phyloP scores from a whole-genome alignment of 2,888 invertebrate genomes.

The Chrysolina haemoptera region DNA sequence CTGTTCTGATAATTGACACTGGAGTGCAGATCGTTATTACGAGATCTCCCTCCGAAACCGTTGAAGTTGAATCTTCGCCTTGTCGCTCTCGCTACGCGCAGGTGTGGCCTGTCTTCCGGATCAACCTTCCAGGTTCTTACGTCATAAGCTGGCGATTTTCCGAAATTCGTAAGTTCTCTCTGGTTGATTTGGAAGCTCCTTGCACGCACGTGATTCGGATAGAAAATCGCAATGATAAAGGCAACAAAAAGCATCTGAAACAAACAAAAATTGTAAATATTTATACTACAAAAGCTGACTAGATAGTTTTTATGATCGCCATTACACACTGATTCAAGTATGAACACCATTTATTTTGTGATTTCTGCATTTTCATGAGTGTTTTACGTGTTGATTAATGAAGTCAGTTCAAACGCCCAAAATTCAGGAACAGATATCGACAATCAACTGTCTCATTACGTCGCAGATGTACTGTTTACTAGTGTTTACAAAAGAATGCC shows the following conservation, averaged over 20 bases:
- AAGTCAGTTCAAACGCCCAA: too few relatives aligned
- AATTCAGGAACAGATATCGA: too few relatives aligned
- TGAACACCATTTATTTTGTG: too few relatives aligned
- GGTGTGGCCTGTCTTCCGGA: neutral
- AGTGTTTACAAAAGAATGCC: too few relatives aligned
- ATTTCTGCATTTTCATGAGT: too few relatives aligned
- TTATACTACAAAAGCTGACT: neutral
- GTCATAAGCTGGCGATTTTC: slow-evolving; percentile 6
- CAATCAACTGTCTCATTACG: too few relatives aligned
- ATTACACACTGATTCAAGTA: neutral
- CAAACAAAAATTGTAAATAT: neutral
- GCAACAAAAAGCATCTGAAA: neutral
- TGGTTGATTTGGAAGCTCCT: neutral
- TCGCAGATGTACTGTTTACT: too few relatives aligned
- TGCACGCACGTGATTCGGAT: neutral
- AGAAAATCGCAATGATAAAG: neutral
- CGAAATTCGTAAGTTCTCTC: neutral
- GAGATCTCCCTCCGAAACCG: neutral
- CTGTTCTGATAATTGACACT: slow-evolving; percentile 15
- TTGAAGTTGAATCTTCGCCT: neutral
- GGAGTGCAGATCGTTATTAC: slow-evolving; percentile 4
- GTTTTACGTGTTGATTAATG: too few relatives aligned
- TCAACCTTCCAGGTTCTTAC: slow-evolving; percentile 15
- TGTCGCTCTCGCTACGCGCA: slow-evolving; percentile 14
- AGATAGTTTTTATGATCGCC: neutral